Conservation (phyloP, 2,113 vertebrate species). For the Ploceus nigricollis region DNA sequence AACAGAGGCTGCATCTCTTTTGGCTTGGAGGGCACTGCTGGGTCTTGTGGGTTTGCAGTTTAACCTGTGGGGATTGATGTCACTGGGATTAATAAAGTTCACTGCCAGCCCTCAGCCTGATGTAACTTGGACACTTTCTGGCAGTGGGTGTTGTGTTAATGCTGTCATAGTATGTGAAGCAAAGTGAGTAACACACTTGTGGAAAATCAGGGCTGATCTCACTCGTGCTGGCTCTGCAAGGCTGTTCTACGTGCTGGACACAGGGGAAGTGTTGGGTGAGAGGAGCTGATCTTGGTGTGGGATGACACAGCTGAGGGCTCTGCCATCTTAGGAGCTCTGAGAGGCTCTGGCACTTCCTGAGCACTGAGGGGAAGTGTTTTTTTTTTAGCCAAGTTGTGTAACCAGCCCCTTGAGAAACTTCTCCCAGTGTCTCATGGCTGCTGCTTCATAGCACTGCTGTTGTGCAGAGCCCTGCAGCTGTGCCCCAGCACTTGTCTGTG, state of each 20-base stretch:
- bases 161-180: background rate
- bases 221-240: background rate
- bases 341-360: background rate
- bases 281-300: background rate
- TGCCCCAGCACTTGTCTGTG: background rate
- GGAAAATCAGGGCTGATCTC: background rate
- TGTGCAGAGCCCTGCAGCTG: background rate
- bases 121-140: background rate
- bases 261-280: background rate
- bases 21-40: background rate
- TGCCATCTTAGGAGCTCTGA: background rate
- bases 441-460: background rate
- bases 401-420: background rate
- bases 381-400: background rate
- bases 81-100: background rate
- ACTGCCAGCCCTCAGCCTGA: background rate
- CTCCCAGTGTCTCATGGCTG: background rate
- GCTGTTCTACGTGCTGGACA: fast-evolving
- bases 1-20: background rate
- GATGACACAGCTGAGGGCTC: background rate
- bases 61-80: background rate
- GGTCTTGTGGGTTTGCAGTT: background rate
- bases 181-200: background rate
- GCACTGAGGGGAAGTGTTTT: background rate
- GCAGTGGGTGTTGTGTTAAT: background rate